Evolutionary conservation across 2,113 vertebrate species (phyloP).

Genomic region (Zosterops lateralis): DNA sequence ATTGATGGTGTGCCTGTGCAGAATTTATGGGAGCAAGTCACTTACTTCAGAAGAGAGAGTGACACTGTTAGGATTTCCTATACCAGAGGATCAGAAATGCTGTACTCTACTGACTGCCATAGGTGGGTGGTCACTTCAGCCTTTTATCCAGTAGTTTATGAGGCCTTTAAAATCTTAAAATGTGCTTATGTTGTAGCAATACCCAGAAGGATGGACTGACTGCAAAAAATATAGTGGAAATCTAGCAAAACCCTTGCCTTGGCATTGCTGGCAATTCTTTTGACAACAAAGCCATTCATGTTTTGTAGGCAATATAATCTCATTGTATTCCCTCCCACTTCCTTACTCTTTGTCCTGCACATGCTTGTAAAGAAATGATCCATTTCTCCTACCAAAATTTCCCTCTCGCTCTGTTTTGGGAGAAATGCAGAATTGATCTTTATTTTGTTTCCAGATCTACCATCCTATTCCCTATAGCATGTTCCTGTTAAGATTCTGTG

Average conservation of each 20-base stretch:
- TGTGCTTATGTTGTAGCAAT: neutral
- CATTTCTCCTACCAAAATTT: neutral
- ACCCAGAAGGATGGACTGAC: neutral
- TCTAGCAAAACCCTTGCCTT: neutral
- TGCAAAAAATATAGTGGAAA: neutral
- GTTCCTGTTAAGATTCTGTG: neutral
- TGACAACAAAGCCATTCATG: neutral
- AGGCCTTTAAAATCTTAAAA: neutral
- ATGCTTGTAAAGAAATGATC: neutral
- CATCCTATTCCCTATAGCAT: fast-evolving
- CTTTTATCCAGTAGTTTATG: neutral
- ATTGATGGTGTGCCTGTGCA: neutral
- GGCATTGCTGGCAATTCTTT: neutral
- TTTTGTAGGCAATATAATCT: neutral
- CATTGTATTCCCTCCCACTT: neutral
- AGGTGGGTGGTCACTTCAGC: neutral
- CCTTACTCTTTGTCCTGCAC: neutral
- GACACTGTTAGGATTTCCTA: neutral
- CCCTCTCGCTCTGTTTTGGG: neutral
- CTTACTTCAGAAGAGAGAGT: neutral
- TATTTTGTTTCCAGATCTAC: neutral
- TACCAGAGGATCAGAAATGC: neutral
- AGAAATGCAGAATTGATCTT: neutral
- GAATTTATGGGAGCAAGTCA: neutral
- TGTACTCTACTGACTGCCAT: neutral